Evolutionary conservation across 37 sponge, comb jelly and placozoan genomes (phyloP).

Genomic region (Chondrilla cf. caribensis): DNA sequence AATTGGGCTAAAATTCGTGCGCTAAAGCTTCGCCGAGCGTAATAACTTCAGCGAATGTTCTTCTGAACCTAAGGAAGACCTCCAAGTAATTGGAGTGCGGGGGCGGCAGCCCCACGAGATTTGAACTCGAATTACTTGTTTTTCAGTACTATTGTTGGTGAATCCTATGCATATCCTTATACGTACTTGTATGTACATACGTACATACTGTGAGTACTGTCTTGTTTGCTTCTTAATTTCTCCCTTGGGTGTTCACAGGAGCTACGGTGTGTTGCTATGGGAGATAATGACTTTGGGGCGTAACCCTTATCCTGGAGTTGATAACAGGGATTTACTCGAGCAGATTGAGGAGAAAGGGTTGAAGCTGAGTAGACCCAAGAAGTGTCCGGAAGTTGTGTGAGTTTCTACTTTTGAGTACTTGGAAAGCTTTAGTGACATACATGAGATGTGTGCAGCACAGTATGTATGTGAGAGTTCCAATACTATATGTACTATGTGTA

Average conservation of each 20-base stretch:
- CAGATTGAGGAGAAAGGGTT: conserved; percentile 72
- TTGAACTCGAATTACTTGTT: too few species aligned
- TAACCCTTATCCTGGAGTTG: conserved; percentile 83
- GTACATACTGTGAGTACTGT: too few species aligned
- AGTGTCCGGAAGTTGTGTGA: conserved; percentile 43
- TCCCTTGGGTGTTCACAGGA: conserved; percentile 40
- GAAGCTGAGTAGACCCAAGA: conserved; percentile 51
- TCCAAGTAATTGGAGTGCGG: too few species aligned
- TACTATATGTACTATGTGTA: background rate
- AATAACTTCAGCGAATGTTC: too few species aligned
- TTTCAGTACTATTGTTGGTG: too few species aligned
- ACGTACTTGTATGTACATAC: too few species aligned
- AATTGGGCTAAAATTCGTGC: too few species aligned
- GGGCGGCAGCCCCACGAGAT: too few species aligned
- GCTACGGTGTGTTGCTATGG: conserved; percentile 88
- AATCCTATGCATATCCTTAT: too few species aligned
- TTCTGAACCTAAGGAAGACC: too few species aligned
- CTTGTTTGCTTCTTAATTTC: background rate
- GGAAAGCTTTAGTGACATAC: background rate
- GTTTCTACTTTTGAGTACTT: background rate
- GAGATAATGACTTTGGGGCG: conserved; percentile 88
- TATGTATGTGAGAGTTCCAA: background rate
- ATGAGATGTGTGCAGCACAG: background rate
- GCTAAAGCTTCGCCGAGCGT: too few species aligned
- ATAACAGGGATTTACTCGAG: conserved; percentile 77